Conservation (phyloP, 2,113 vertebrate species). For the Megaleporinus macrocephalus region DNA sequence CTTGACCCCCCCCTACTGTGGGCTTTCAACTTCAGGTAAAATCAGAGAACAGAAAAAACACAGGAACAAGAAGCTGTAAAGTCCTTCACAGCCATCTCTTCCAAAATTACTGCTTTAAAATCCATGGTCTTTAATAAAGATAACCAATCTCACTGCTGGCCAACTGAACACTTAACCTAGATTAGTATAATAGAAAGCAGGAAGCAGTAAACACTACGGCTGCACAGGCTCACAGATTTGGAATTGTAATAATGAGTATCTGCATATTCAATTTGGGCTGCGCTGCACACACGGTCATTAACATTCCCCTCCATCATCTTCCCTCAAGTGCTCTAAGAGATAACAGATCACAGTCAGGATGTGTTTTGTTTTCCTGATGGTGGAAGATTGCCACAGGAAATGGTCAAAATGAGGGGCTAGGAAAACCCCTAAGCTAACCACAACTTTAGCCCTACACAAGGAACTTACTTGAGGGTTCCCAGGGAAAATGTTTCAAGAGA, state of each 20-base stretch:
- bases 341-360: conserved; percentile 52
- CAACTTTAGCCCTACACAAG: conserved; percentile 23
- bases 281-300: conserved; percentile 28
- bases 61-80: conserved; percentile 3
- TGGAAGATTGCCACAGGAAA: conserved; percentile 58
- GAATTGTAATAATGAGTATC: conserved; percentile 13
- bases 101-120: conserved; percentile 44
- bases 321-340: conserved; percentile 37
- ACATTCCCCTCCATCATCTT: conserved; percentile 35
- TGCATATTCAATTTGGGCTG: conserved; percentile 39
- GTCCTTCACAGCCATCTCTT: neutral
- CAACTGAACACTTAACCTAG: conserved; percentile 35
- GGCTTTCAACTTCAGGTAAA: conserved; percentile 13
- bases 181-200: neutral
- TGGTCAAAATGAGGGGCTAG: conserved; percentile 43
- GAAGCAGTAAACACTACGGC: neutral
- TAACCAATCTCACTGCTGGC: conserved; percentile 14
- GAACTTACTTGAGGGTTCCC: neutral
- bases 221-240: conserved; percentile 9
- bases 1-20: conserved; percentile 19
- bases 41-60: conserved; percentile 34
- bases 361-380: conserved; percentile 51
- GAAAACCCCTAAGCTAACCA: conserved; percentile 50
- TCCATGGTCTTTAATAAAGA: conserved; percentile 14
- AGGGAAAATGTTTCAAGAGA: conserved; percentile 23